Evolutionary conservation across 64 coral and sea anemone species (phyloP).

Genomic region (Pocillopora verrucosa): DNA sequence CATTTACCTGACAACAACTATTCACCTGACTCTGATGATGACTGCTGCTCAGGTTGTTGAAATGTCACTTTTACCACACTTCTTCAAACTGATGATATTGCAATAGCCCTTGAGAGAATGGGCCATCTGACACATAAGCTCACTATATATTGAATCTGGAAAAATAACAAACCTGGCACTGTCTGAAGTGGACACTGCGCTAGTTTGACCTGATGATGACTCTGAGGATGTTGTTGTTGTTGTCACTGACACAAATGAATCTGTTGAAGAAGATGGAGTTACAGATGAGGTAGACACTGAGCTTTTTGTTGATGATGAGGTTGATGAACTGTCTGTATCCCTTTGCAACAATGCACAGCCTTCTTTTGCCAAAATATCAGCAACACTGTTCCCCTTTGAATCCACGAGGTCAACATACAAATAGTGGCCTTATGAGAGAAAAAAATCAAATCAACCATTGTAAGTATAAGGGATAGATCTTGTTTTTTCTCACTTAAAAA

Average conservation of each 20-base stretch:
- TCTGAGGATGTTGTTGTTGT: background rate
- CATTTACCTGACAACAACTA: no score
- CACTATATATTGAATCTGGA: no score
- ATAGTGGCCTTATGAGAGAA: conserved; percentile 50
- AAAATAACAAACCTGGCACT: conserved; percentile 1
- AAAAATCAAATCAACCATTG: background rate
- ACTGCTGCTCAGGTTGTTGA: no score
- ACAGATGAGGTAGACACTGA: background rate
- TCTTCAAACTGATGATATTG: no score
- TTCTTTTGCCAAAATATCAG: conserved; percentile 28
- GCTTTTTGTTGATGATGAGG: conserved; percentile 43
- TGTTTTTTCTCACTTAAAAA: no score
- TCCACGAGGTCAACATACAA: conserved; percentile 55
- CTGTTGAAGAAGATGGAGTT: background rate
- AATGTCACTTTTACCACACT: no score
- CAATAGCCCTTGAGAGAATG: no score
- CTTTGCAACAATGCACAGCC: background rate
- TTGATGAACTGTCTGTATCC: conserved; percentile 20
- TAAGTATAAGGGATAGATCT: no score
- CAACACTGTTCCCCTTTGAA: conserved; percentile 25
- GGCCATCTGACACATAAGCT: no score
- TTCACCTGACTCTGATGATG: no score
- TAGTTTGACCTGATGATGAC: background rate
- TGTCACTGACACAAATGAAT: conserved; percentile 17
- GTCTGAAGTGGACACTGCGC: background rate